Evolutionary conservation across 1,140 invertebrate species (phyloP).

Genomic region (Pentalonia nigronervosa): DNA sequence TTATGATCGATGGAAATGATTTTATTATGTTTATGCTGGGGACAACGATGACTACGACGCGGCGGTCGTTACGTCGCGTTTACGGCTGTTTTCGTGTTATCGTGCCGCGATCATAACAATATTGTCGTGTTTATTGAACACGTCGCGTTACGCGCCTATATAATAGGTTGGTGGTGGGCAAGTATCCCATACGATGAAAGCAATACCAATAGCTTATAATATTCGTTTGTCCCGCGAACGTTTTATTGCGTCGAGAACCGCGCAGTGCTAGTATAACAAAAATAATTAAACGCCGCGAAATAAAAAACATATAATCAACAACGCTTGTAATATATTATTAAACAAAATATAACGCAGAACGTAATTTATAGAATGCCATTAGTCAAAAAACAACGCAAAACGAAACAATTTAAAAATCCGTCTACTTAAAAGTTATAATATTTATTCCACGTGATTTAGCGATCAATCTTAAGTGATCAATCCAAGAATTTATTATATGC

Average conservation of each 20-base stretch:
- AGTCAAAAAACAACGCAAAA: too few relatives aligned
- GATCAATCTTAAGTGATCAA: too few relatives aligned
- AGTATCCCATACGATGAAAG: not conserved
- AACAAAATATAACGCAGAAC: too few relatives aligned
- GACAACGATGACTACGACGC: not conserved
- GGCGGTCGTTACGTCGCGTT: not conserved
- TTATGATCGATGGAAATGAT: constrained; percentile 5
- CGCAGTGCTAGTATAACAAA: not conserved
- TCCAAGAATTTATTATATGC: too few relatives aligned
- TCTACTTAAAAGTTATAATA: too few relatives aligned
- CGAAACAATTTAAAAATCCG: too few relatives aligned
- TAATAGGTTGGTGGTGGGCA: not conserved
- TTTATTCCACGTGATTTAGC: too few relatives aligned
- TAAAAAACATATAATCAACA: too few relatives aligned
- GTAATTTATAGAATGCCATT: too few relatives aligned
- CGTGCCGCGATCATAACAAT: not conserved
- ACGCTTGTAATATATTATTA: too few relatives aligned
- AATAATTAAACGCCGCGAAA: too few relatives aligned
- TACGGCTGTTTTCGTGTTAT: constrained; percentile 35
- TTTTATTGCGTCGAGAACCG: not conserved
- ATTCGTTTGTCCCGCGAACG: not conserved
- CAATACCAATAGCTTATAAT: not conserved
- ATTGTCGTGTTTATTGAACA: constrained; percentile 4
- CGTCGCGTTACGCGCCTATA: not conserved
- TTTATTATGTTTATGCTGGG: not conserved